Evolutionary conservation across 2,888 invertebrate genomes (phyloP), one percentile per base, ranked within the genome.

Genomic region (Polyommatus icarus): DNA sequence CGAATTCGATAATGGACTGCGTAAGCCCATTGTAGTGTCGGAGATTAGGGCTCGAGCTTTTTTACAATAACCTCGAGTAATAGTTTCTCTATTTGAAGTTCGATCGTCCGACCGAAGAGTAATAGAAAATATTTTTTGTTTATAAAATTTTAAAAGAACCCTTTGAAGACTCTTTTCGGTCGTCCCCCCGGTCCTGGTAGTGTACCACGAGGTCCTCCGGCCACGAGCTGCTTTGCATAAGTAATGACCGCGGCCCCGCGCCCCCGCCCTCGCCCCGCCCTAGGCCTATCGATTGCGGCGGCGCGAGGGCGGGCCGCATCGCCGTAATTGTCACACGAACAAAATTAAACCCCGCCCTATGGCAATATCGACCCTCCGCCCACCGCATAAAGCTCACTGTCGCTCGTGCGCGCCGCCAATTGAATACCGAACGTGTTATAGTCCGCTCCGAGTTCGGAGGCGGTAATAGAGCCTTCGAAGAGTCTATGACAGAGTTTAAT

Each of bases 211-310:
- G 59, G 78, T 57, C 78, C 77, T 59, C 79, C 77, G 79, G 80
- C 78, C 79, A 76, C 77, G 78, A 81, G 84, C 86, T 91, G 91
- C 93, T 92, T 93, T 93, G 92, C 93, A 93, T 94, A 93, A 93
- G 90, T 93, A 91, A 92, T 93, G 90, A 90, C 85, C 85, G 84
- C 83, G 83, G 80, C 84, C 82, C 82, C 83, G 83, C 80, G 83
- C 83, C 90, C 90, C 81, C 90, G 90, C 88, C 95, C 95, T 94
- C 75, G 95, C 93, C 90, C 95, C 94, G 95, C 85, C 95, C 96
- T 89, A 96, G 96, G 83, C 96, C 96, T 86, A 96, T 96, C 83
- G 96, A 96, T 91, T 96, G 96, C 90, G 96, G 92, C 90, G 95
- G 95, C 87, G 96, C 95, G 90, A 85, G 93, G 91, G 92, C 91